phyloP scores from a whole-genome alignment of 2,113 vertebrate genomes.

The Lethenteron camtschaticum region DNA sequence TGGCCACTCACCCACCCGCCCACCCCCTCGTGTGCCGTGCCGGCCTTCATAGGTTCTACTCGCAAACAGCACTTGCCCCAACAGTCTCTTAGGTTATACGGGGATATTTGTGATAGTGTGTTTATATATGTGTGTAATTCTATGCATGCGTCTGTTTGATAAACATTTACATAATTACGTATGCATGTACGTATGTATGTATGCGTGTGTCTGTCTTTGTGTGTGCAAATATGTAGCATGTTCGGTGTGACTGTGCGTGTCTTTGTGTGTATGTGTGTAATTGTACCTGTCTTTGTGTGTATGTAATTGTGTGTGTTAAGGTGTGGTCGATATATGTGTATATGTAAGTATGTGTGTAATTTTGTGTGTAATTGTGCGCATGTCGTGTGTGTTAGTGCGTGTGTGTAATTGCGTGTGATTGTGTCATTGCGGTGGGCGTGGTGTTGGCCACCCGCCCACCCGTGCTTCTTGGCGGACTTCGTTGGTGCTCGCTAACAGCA shows the following conservation, averaged over 20 bases:
- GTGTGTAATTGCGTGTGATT: too few relatives aligned
- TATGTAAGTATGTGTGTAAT: constrained; percentile 1
- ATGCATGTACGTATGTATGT: not conserved
- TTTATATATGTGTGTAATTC: not conserved
- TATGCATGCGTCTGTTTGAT: not conserved
- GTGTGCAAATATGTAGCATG: not conserved
- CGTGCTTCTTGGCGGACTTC: too few relatives aligned
- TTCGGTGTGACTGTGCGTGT: not conserved
- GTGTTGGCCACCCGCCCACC: too few relatives aligned
- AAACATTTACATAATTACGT: not conserved
- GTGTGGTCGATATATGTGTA: not conserved
- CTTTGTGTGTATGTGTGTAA: not conserved
- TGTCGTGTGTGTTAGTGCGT: not conserved
- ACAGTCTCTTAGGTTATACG: not conserved
- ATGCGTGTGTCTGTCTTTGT: not conserved
- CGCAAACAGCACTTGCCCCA: too few relatives aligned
- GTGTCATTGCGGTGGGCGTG: too few relatives aligned
- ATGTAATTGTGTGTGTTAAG: not conserved
- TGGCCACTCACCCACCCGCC: too few relatives aligned
- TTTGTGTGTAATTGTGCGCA: not conserved
- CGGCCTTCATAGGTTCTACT: too few relatives aligned
- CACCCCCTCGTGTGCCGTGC: too few relatives aligned
- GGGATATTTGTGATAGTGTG: not conserved
- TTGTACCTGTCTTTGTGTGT: not conserved
- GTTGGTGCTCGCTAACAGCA: too few relatives aligned